These are phyloP conservation scores for Pangasianodon hypophthalmus DNA, from an alignment of 2,113 vertebrate genomes.

Conservation along the genomic window DNA sequence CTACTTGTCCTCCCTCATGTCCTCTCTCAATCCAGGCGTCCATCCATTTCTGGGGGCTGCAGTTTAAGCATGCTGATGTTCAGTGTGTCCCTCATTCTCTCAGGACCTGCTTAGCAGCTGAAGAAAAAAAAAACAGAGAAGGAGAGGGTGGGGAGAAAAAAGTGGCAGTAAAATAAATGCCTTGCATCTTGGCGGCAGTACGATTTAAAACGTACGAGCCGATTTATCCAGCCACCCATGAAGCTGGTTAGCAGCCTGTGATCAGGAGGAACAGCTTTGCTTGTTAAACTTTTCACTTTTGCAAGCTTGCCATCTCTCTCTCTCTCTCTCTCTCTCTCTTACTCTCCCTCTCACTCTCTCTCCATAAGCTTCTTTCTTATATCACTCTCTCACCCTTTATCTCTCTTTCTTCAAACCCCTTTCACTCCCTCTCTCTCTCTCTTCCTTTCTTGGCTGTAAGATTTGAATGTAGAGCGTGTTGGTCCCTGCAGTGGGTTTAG, in stretches of 20 bases:
- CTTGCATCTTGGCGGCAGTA: constrained; percentile 87
- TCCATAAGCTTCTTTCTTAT: constrained; percentile 9
- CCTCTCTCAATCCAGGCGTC: constrained; percentile 63
- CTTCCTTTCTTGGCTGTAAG: constrained; percentile 25
- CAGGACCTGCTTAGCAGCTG: constrained; percentile 28
- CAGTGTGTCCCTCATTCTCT: constrained; percentile 60
- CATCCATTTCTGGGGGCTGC: constrained; percentile 68
- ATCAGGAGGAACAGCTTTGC: constrained; percentile 99
- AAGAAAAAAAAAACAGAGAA: constrained; percentile 40
- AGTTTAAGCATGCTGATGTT: constrained; percentile 67
- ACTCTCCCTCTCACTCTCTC: background rate
- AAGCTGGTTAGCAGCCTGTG: constrained; percentile 98
- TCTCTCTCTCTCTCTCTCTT: constrained; percentile 22
- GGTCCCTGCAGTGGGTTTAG: constrained; percentile 52
- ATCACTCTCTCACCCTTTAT: constrained; percentile 17
- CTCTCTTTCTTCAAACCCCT: constrained; percentile 4
- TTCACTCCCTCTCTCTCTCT: background rate
- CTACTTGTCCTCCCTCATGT: constrained; percentile 64
- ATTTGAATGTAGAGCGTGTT: constrained; percentile 55
- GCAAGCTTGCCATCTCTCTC: constrained; percentile 60
- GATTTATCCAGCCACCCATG: constrained; percentile 98
- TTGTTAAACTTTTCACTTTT: constrained; percentile 99
- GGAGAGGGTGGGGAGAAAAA: constrained; percentile 52
- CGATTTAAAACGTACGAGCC: constrained; percentile 78
- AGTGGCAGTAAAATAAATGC: constrained; percentile 76